Evolutionary conservation across 1,140 invertebrate species (phyloP), one percentile per base, ranked within the genome.

Genomic region (Tachypleus tridentatus): DNA sequence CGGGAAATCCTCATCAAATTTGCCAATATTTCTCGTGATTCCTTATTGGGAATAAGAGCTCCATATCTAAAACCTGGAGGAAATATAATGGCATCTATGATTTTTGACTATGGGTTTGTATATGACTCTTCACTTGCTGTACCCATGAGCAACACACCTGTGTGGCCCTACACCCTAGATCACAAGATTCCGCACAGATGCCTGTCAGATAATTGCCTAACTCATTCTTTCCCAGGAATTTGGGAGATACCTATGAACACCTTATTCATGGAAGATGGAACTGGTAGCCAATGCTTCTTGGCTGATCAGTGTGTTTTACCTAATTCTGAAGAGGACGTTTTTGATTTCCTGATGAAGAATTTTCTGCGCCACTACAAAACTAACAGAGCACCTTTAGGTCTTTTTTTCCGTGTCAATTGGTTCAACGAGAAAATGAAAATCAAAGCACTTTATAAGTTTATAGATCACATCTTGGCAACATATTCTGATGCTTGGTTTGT

Each of bases 371-470:
- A 72, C 63, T 72, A 72, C 53, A 62, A 51, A n/a, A 72, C 70
- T 56, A 69, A 68, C 70, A 81, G 91, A 67, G 91, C 93, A 29
- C 93, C 93, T n/a, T 80, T 96, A n/a, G 91, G 91, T 75, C 85
- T 96, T 51, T 87, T 94, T 76, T 93, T 96, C 86, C 91, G 93
- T 73, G 91, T 92, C 48, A 92, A 90, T 29, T 97, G 92, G 92
- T 93, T 94, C 81, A 89, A 91, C 73, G 89, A 91, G 60, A 88
- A 91, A 70, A 87, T 86, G 68, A 77, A 93, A 1, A 88, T 92
- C 74, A 78, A 83, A 64, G 91, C 90, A 50, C 79, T 94, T 4
- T 85, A 87, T 64, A 91, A 92, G 75, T 94, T 94, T 75, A 76
- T 95, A 48, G 86, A 90, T 65, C 91, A 88, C 86, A 84, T 85